These are phyloP conservation scores for Imbricaverruca yamaguchii DNA, from an alignment of 2,888 invertebrate species.

Conservation along the genomic window DNA sequence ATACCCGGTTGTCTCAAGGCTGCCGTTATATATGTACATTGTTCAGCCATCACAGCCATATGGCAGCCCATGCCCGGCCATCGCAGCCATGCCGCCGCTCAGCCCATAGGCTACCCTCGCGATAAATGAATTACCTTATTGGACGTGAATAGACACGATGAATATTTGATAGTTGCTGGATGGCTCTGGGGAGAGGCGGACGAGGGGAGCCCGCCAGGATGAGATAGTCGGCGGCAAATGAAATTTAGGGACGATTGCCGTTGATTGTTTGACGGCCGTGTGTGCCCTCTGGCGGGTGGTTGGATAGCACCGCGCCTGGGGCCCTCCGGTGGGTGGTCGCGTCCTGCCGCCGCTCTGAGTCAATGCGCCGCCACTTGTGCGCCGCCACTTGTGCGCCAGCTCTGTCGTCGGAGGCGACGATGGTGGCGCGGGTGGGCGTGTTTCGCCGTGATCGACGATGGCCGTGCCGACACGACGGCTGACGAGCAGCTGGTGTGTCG, in stretches of 20 bases:
- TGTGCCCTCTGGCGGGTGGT: too few relatives aligned
- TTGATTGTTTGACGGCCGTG: constrained; percentile 10
- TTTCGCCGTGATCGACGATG: too few relatives aligned
- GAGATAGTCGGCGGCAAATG: constrained; percentile 20
- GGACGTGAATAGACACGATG: constrained; percentile 21
- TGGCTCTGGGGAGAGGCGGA: background rate
- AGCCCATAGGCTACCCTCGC: background rate
- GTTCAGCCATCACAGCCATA: too few relatives aligned
- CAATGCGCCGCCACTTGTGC: background rate
- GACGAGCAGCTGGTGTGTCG: too few relatives aligned
- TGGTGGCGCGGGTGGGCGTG: too few relatives aligned
- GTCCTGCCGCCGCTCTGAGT: background rate
- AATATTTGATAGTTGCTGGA: constrained; percentile 11
- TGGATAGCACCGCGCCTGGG: background rate
- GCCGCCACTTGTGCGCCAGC: background rate
- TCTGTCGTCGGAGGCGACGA: background rate
- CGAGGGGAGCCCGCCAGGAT: constrained; percentile 27
- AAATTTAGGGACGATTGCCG: constrained; percentile 15
- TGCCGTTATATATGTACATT: too few relatives aligned
- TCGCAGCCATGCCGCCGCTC: background rate
- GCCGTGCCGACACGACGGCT: too few relatives aligned
- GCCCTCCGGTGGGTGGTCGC: background rate
- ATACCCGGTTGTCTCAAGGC: too few relatives aligned
- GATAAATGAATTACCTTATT: constrained; percentile 24
- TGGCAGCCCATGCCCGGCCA: background rate